phyloP scores from a whole-genome alignment of 2,797 vertebrate genomes.

The Rhinichthys osculus region DNA sequence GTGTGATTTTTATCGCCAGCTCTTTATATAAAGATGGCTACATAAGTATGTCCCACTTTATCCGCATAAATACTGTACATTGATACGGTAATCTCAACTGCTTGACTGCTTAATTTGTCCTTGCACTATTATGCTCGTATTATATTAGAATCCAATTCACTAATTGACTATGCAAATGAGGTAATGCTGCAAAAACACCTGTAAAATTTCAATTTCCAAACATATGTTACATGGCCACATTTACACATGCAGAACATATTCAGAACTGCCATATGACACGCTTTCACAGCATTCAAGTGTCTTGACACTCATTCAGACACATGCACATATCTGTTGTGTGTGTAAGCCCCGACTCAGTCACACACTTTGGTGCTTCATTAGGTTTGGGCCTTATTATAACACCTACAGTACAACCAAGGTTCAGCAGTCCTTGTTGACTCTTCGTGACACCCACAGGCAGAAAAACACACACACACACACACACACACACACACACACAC shows the following conservation, averaged over 20 bases:
- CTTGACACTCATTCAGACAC: neutral
- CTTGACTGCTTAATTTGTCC: neutral
- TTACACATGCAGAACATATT: neutral
- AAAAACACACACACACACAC: neutral
- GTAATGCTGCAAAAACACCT: neutral
- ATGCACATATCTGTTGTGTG: neutral
- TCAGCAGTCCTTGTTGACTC: slow-evolving; percentile 64
- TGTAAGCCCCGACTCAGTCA: neutral
- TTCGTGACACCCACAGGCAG: slow-evolving; percentile 54
- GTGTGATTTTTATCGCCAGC: neutral
- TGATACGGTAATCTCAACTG: neutral
- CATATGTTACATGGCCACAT: neutral
- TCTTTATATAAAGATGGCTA: neutral
- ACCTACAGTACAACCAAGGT: slow-evolving; percentile 61
- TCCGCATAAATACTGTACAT: neutral
- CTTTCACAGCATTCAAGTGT: neutral
- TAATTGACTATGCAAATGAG: neutral
- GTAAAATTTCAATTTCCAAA: neutral
- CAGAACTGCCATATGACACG: neutral
- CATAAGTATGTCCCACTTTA: neutral
- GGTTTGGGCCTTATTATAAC: slow-evolving; percentile 56
- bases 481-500: too few species aligned
- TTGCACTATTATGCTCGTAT: neutral
- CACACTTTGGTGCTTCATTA: slow-evolving; percentile 55
- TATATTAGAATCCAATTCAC: neutral